phyloP scores from a whole-genome alignment of 1,140 invertebrate genomes.

The Druon quercuslanigerum region DNA sequence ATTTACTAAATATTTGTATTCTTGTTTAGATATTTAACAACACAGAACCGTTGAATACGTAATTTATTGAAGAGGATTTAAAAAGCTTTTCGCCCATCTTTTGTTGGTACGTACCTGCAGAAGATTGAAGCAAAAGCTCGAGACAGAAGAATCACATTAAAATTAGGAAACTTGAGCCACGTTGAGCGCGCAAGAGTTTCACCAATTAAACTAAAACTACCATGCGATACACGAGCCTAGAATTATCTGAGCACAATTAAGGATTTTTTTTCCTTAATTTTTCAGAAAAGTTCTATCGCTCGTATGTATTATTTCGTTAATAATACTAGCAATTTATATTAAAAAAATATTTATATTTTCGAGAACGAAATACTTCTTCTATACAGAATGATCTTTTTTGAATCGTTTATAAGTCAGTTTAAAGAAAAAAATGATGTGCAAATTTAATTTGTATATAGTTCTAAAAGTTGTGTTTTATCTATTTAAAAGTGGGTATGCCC shows the following conservation, averaged over 20 bases:
- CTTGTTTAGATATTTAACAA: not conserved
- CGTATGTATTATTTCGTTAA: too few species aligned
- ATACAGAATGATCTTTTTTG: too few species aligned
- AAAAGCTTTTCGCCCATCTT: not conserved
- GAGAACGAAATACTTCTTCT: too few species aligned
- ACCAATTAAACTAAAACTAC: not conserved
- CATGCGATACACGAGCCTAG: not conserved
- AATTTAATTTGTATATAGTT: too few species aligned
- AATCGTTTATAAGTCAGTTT: too few species aligned
- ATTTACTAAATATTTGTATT: not conserved
- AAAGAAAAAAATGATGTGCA: too few species aligned
- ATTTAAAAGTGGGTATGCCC: too few species aligned
- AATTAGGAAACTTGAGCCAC: not conserved
- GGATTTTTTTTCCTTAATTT: not conserved
- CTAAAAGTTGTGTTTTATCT: too few species aligned
- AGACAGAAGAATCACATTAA: constrained; percentile 9
- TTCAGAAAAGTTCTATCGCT: not conserved
- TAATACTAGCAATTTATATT: too few species aligned
- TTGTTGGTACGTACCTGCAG: constrained; percentile 11
- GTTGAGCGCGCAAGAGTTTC: not conserved
- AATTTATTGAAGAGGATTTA: not conserved
- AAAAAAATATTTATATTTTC: too few species aligned
- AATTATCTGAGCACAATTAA: not conserved
- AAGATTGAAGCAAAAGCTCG: not conserved
- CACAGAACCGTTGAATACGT: not conserved